phyloP scores from a whole-genome alignment of 2,113 vertebrate species.

The Pituophis catenifer region DNA sequence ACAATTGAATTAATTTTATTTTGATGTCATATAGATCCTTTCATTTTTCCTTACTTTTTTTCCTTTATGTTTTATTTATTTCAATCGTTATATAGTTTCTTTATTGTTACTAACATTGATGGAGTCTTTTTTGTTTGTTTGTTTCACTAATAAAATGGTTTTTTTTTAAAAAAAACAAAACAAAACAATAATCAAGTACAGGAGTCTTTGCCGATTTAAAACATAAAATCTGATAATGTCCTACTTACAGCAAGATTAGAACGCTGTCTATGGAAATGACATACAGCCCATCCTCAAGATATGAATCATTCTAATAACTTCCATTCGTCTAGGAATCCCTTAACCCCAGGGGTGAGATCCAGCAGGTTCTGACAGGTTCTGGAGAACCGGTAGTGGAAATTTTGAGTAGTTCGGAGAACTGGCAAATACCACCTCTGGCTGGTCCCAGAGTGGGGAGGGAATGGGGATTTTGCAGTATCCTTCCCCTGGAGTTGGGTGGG shows the following conservation, averaged over 20 bases:
- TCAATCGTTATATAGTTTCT: background rate
- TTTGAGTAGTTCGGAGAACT: too few species aligned
- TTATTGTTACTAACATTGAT: background rate
- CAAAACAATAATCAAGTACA: conserved; percentile 17
- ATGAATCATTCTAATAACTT: background rate
- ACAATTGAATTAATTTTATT: background rate
- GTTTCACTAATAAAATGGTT: background rate
- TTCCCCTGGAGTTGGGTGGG: too few species aligned
- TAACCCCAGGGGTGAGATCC: too few species aligned
- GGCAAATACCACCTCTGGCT: too few species aligned
- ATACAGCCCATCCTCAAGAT: background rate
- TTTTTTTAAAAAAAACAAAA: background rate
- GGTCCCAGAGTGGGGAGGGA: too few species aligned
- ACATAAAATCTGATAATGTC: conserved; percentile 52
- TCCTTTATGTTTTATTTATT: background rate
- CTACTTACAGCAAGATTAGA: conserved; percentile 41
- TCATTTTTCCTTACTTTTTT: background rate
- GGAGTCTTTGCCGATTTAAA: background rate
- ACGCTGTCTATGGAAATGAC: background rate
- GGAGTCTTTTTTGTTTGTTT: background rate
- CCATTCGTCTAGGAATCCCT: background rate
- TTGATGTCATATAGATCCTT: background rate
- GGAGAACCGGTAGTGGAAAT: too few species aligned
- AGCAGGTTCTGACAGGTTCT: too few species aligned
- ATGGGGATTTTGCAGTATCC: too few species aligned